Percentiles rank a stretch among this genome's conserved stretches.
Conservation (phyloP, 2,888 invertebrate species). For the Isotomurus palustris region DNA sequence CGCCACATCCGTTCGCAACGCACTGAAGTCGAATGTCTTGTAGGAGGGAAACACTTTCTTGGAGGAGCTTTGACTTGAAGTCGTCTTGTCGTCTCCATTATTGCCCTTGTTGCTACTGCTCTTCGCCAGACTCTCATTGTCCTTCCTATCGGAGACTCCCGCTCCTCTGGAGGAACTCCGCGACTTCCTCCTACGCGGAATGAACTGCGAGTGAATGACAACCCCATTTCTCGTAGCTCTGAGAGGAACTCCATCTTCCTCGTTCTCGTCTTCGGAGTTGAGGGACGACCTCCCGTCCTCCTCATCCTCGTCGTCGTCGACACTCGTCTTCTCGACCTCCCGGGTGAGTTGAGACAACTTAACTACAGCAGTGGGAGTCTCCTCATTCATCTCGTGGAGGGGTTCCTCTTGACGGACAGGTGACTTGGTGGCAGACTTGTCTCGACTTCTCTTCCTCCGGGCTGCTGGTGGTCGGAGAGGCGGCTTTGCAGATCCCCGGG, state of each 20-base stretch:
- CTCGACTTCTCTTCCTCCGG: not conserved
- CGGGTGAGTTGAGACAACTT: slow-evolving; percentile 35
- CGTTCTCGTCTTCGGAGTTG: slow-evolving; percentile 20
- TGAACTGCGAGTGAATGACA: slow-evolving; percentile 1
- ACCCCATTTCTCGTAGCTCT: not conserved
- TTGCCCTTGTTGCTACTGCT: not conserved
- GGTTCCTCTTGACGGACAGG: not conserved
- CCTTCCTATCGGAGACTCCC: slow-evolving; percentile 9
- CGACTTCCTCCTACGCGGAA: no score
- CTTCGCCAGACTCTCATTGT: not conserved
- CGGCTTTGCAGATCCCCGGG: slow-evolving; percentile 42
- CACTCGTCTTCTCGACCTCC: slow-evolving; percentile 24
- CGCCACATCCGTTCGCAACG: no score
- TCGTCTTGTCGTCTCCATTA: not conserved
- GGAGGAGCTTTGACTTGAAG: no score
- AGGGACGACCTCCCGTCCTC: no score
- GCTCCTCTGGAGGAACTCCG: no score
- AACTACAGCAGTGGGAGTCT: slow-evolving; percentile 13
- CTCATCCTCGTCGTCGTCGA: slow-evolving; percentile 17
- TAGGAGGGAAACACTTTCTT: no score
- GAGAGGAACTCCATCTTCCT: slow-evolving; percentile 15
- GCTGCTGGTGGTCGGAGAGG: slow-evolving; percentile 15
- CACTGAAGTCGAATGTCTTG: slow-evolving; percentile 44
- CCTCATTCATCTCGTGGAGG: not conserved
- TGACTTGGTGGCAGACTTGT: slow-evolving; percentile 1